Conservation (phyloP, 2,888 invertebrate species). For the Polylopha cassiicola region DNA sequence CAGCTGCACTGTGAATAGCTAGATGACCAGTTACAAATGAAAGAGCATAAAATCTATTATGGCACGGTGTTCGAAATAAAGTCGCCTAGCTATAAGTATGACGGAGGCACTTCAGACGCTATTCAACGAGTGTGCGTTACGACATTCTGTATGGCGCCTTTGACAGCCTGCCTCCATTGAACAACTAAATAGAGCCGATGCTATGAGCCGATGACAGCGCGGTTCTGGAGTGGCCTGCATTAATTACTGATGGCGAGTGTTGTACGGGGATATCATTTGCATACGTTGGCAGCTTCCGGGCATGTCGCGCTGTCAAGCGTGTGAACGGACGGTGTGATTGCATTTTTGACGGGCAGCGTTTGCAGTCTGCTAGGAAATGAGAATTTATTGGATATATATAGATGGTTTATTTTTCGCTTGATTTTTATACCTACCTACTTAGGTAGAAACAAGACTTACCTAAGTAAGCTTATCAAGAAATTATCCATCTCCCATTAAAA, state of each 20-base stretch:
- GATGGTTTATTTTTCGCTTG: too few relatives aligned
- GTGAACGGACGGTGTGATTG: slow-evolving; percentile 15
- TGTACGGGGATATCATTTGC: slow-evolving; percentile 46
- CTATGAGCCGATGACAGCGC: slow-evolving; percentile 50
- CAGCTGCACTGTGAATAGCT: slow-evolving; percentile 3
- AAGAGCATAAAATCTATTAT: slow-evolving; percentile 31
- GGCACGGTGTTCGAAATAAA: slow-evolving; percentile 53
- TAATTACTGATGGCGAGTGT: slow-evolving; percentile 59
- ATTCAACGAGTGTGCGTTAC: slow-evolving; percentile 62
- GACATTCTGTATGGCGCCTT: slow-evolving; percentile 45
- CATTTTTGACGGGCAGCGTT: slow-evolving; percentile 20
- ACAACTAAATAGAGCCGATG: slow-evolving; percentile 50
- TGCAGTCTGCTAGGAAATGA: too few relatives aligned
- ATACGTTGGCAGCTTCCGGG: slow-evolving; percentile 37
- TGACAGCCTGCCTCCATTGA: slow-evolving; percentile 65
- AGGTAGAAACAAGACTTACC: too few relatives aligned
- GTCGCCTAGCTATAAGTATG: slow-evolving; percentile 27
- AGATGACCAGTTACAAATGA: slow-evolving; percentile 20
- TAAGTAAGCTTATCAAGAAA: too few relatives aligned
- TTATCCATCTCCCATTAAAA: too few relatives aligned
- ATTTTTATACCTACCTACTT: too few relatives aligned
- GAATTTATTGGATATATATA: too few relatives aligned
- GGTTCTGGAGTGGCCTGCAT: slow-evolving; percentile 54
- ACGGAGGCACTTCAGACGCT: slow-evolving; percentile 63
- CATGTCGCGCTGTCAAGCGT: slow-evolving; percentile 23